These are phyloP conservation scores for Oegoconia quadripuncta DNA, from an alignment of 2,888 invertebrate species.

Conservation along the genomic window DNA sequence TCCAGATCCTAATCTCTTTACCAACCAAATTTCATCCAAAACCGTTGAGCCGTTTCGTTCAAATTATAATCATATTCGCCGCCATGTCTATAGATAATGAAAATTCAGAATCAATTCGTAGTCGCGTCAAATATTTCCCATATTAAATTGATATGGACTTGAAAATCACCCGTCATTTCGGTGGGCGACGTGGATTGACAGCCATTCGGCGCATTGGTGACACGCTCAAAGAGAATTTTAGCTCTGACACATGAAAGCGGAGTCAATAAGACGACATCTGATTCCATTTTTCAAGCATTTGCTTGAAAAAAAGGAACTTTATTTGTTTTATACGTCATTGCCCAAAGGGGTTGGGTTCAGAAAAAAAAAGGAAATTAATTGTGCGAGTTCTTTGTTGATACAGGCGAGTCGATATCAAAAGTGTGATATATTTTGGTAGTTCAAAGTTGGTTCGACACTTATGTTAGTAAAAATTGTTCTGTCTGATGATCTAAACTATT, in stretches of 20 bases:
- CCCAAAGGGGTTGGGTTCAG: constrained; percentile 3
- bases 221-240: constrained; percentile 17
- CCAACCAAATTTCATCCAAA: no score
- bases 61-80: background rate
- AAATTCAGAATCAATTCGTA: no score
- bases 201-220: background rate
- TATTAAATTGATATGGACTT: background rate
- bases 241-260: constrained; percentile 10
- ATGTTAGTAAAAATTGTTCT: no score
- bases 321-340: constrained; percentile 10
- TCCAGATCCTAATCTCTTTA: no score
- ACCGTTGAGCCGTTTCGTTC: no score
- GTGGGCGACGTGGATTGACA: background rate
- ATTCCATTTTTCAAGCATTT: constrained; percentile 18
- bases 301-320: constrained; percentile 13
- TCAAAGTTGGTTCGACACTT: no score
- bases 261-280: constrained; percentile 18
- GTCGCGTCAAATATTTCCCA: no score
- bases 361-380: constrained; percentile 7
- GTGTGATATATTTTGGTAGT: no score
- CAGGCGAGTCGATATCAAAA: no score
- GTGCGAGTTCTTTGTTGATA: background rate
- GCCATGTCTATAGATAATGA: background rate
- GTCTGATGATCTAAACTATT: no score
- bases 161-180: background rate